Conservation (phyloP, 2,888 invertebrate species). For the Dynastes hyllus region DNA sequence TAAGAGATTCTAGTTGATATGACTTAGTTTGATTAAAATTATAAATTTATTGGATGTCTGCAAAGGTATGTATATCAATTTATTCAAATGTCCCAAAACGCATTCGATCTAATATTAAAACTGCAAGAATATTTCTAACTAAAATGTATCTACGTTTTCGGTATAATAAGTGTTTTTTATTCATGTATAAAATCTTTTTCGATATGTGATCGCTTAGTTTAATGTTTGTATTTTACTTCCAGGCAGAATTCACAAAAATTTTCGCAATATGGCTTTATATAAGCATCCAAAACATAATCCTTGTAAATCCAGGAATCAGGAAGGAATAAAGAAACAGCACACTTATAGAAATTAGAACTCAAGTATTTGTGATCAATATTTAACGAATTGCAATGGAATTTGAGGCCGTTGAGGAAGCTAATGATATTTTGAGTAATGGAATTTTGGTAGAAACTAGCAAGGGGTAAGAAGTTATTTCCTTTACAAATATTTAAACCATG, state of each 20-base stretch:
- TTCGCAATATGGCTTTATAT: slow-evolving; percentile 27
- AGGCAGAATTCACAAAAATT: not conserved
- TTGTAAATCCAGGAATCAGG: not conserved
- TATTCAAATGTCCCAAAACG: no score
- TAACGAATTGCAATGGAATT: slow-evolving; percentile 54
- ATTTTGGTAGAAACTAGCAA: slow-evolving; percentile 71
- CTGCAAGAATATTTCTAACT: slow-evolving; percentile 27
- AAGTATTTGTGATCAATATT: slow-evolving; percentile 39
- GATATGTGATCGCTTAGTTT: not conserved
- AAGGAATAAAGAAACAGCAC: slow-evolving; percentile 3
- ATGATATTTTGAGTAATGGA: slow-evolving; percentile 70
- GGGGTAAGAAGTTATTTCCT: slow-evolving; percentile 64
- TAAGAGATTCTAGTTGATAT: no score
- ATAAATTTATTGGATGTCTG: no score
- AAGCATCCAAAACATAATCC: not conserved
- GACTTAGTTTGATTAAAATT: no score
- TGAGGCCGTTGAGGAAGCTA: slow-evolving; percentile 65
- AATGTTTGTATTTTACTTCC: not conserved
- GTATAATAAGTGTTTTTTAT: slow-evolving; percentile 20
- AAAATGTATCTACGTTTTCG: slow-evolving; percentile 37
- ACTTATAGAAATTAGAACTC: not conserved
- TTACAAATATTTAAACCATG: slow-evolving; percentile 43
- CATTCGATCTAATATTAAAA: not conserved
- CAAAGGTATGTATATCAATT: no score
- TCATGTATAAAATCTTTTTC: slow-evolving; percentile 16